Evolutionary conservation across 2,888 invertebrate species (phyloP), one percentile per base, ranked within the genome.

Genomic region (Neocrepidodera transversa): DNA sequence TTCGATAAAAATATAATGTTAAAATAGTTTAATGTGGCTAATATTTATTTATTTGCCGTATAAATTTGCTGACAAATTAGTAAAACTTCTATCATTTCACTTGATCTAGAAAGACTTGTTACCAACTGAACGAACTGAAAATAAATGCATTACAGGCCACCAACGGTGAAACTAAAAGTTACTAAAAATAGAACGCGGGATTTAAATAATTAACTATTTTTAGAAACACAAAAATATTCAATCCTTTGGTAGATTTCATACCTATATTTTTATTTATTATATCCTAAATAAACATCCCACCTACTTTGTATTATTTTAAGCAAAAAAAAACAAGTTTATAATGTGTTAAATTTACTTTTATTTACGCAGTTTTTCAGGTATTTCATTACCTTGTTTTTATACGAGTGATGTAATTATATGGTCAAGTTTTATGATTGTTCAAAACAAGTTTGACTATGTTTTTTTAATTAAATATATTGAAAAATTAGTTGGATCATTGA

Each of bases 81-180:
- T 45, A 10, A 42, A 35, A 50, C 45, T 42, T 23, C 42, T 45
- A 48, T 52, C 52, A 42, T 13, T 43, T 52, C 48, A 17, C 16
- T 23, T 16, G 43, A 40, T 58, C 40, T 62, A 58, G 48, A 58
- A 49, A 26, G 38, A 49, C 43, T 38, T 23, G 28, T 7, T 53
- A 30, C 62, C 62, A 62, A 59, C 57, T 16, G 35, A 45, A 36
- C 14, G 54, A 36, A 36, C 23, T 16, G 10, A 30, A 42, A 51
- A 11, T 18, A 50, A 18, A 49, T 11, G 30, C 18, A 20, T 30
- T 20, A 35, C 11, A 26, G 17, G 17, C 17, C 43, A 32, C 53
- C 43, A 53, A 36, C 56, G 8, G 20, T 36, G 45, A 43, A 36
- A 42, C 26, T 20, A 49, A 60, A 60, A 57, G 43, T 57, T 49